Base-by-base conservation (phyloP, 2,797 vertebrate species). In the Cheracebus regulus region DNA sequence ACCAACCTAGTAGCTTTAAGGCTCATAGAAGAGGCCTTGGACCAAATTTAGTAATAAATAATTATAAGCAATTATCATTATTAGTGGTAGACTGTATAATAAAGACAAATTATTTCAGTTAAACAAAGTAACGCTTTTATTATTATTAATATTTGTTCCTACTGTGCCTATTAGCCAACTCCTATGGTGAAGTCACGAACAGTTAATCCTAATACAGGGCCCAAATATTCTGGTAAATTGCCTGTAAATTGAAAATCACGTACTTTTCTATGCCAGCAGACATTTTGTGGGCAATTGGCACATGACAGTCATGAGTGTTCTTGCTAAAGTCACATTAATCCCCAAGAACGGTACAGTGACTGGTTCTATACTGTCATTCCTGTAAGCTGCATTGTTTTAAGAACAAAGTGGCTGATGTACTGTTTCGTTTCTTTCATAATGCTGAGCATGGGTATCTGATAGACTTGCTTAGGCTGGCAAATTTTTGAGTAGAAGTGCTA, bases 381-480 rank as follows among this genome's bases (percentile, higher is more conserved):
- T 89, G 46, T 20, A 91, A 95, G 73, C 80, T 50, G 26, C 33
- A 36, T 61, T 73, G 70, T 96, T 90, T 70, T 39, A 73, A 94
- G 85, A 61, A 50, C 33, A 70, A 90, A 95, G 88, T 57, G 55
- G 79, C 95, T 97, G 96, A 93, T 91, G 83, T 44, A 67, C 92
- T 94, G 90, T 97, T 97, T 97, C 3, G 20, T 92, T 97, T 96
- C 96, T 93, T 84, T 83, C 61, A n/a, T 85, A 97, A 81, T 95
- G 97, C 97, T 97, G 95, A 98, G 81, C 88, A 58, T 81, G 81
- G 58, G 64, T 70, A 90, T 96, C 93, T 83, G 58, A 76, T 46
- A 95, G 96, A 97, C 88, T 97, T 98, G 97, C 98, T 98, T 97
- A 97, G 97, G 89, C 50, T 95, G 96, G 97, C 97, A 96, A 97